Conservation (phyloP, 2,888 invertebrate genomes). For the Yponomeuta malinellus region DNA sequence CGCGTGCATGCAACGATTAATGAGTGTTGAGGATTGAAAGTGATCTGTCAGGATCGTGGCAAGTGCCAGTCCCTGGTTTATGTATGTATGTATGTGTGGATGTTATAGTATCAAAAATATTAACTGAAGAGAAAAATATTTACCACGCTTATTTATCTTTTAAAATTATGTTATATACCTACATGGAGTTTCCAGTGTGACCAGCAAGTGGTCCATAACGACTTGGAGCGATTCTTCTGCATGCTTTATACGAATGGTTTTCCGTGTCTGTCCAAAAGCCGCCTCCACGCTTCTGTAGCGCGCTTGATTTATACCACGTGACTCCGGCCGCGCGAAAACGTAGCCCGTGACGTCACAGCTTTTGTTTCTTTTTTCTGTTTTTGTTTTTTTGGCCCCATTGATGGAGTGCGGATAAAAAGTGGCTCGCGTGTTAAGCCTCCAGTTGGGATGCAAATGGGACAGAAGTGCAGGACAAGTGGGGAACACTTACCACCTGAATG, state of each 20-base stretch:
- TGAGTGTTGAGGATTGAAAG: too few relatives aligned
- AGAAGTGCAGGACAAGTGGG: neutral
- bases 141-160: too few relatives aligned
- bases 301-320: constrained; percentile 58
- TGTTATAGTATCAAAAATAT: too few relatives aligned
- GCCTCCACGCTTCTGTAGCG: constrained; percentile 58
- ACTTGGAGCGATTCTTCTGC: neutral
- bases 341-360: constrained; percentile 69
- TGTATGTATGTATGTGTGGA: too few relatives aligned
- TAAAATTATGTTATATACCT: too few relatives aligned
- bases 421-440: constrained; percentile 50
- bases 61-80: too few relatives aligned
- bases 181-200: too few relatives aligned
- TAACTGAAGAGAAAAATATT: too few relatives aligned
- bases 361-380: constrained; percentile 51
- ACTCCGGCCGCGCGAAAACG: constrained; percentile 63
- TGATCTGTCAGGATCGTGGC: too few relatives aligned
- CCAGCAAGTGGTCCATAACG: too few relatives aligned
- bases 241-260: neutral
- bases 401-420: constrained; percentile 69
- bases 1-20: too few relatives aligned
- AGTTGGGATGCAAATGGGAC: constrained; percentile 19
- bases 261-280: constrained; percentile 36
- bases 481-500: too few relatives aligned
- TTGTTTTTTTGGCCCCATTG: constrained; percentile 56